Evolutionary conservation across 2,113 vertebrate genomes (phyloP).

Genomic region (Hiodon tergisus): DNA sequence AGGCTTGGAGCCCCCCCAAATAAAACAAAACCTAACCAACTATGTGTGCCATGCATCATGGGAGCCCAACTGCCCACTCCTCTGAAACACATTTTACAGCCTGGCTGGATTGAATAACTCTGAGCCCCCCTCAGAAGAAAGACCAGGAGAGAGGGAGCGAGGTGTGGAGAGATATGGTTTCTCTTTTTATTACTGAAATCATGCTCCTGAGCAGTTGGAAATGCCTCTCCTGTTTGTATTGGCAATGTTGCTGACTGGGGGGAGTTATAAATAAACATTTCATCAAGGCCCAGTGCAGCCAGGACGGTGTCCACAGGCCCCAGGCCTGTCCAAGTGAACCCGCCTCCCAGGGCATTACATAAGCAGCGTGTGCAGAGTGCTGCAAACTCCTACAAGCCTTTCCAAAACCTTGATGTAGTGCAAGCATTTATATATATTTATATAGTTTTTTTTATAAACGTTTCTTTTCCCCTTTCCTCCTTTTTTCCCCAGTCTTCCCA

Average conservation of each 20-base stretch:
- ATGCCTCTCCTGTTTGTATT: conserved; percentile 74
- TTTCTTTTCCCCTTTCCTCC: not conserved
- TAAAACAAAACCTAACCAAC: not conserved
- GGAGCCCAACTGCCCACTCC: conserved; percentile 69
- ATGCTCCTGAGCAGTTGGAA: conserved; percentile 66
- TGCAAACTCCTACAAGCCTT: conserved; percentile 20
- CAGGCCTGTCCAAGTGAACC: conserved; percentile 38
- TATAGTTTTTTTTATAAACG: not conserved
- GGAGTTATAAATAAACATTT: conserved; percentile 79
- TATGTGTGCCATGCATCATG: conserved; percentile 50
- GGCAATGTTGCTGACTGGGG: conserved; percentile 74
- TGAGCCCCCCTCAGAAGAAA: conserved; percentile 37
- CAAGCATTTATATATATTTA: too few species aligned
- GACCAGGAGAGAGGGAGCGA: conserved; percentile 2
- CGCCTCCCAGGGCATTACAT: conserved; percentile 54
- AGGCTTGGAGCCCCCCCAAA: too few species aligned
- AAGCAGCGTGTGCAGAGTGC: conserved; percentile 50
- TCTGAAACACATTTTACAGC: conserved; percentile 79
- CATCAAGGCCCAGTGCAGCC: conserved; percentile 70
- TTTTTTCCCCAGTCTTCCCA: not conserved
- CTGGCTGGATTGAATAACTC: conserved; percentile 70
- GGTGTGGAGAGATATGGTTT: conserved; percentile 30
- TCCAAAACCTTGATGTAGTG: too few species aligned
- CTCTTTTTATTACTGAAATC: conserved; percentile 70
- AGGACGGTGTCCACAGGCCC: conserved; percentile 62